Evolutionary conservation across 1,140 invertebrate species (phyloP).

Genomic region (Euura lappo): DNA sequence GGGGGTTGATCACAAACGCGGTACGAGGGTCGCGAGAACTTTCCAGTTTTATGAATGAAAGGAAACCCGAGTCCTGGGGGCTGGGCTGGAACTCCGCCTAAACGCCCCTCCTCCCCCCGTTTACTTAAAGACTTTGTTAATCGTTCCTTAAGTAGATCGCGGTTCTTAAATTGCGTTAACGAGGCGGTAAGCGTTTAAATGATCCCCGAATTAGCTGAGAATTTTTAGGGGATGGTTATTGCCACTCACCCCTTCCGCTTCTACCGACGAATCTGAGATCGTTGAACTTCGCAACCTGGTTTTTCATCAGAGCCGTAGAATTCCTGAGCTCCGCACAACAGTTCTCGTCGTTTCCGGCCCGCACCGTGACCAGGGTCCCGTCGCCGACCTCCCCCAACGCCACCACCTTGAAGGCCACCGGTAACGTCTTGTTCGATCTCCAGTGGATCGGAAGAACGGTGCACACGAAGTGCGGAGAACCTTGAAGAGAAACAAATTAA

Average conservation of each 20-base stretch:
- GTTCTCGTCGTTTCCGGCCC: slow-evolving; percentile 98
- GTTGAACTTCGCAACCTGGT: slow-evolving; percentile 97
- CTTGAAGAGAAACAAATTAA: slow-evolving; percentile 26
- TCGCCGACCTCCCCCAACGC: slow-evolving; percentile 91
- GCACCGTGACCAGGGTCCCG: slow-evolving; percentile 92
- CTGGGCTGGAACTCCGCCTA: background rate
- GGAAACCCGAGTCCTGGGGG: background rate
- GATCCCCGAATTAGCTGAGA: background rate
- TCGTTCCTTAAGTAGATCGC: slow-evolving; percentile 6
- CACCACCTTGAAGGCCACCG: slow-evolving; percentile 92
- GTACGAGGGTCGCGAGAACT: slow-evolving; percentile 26
- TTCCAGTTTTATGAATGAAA: slow-evolving; percentile 46
- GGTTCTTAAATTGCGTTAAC: background rate
- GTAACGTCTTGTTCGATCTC: slow-evolving; percentile 97
- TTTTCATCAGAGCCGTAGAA: slow-evolving; percentile 94
- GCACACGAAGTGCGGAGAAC: slow-evolving; percentile 90
- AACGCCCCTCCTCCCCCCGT: background rate
- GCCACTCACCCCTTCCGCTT: slow-evolving; percentile 90
- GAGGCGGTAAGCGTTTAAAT: background rate
- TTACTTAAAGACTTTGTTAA: background rate
- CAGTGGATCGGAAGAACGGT: slow-evolving; percentile 92
- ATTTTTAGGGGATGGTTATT: background rate
- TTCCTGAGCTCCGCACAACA: slow-evolving; percentile 94
- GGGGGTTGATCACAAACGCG: slow-evolving; percentile 1
- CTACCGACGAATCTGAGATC: slow-evolving; percentile 96